Evolutionary conservation across 1,140 invertebrate genomes (phyloP), one percentile per base, ranked within the genome.

Genomic region (Hetaerina americana): DNA sequence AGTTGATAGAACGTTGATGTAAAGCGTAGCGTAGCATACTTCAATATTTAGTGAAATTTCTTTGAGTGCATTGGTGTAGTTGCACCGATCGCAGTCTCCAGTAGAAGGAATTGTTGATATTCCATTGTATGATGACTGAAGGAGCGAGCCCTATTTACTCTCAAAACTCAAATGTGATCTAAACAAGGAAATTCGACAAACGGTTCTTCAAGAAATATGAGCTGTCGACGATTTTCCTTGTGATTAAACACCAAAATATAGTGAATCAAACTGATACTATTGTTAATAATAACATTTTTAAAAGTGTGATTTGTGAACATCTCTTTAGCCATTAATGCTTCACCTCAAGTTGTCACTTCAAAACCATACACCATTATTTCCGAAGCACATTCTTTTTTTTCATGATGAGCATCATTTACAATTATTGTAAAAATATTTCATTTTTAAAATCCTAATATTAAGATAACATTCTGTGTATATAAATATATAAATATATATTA

Each of bases 241-340:
- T 57, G 40, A 57, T 57, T 57, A 57, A 57, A 57, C 40, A 57
- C 40, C 40, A 57, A n/a, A 57, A 57, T 57, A 10, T 57, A 57
- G 15, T 57, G 2, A 57, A 57, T 57, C 40, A 57, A 57, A 57
- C 40, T 57, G 40, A 57, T 57, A 57, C 2, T 57, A 12, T 57
- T 57, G 40, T 57, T 57, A 57, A 57, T n/a, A n/a, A 57, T 57
- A n/a, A 57, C 40, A 57, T 57, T 57, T 57, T 57, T 57, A 57
- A 12, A 57, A 57, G 40, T 57, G 10, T 57, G 40, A 57, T 57
- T 57, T n/a, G 22, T 57, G 10, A 57, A 57, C 3, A 57, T 57
- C 2, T 18, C 18, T 40, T 6, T 57, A n/a, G 15, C 22, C 40
- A 57, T 2, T 57, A 10, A 3, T 1, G 10, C 40, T 57, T 57